phyloP scores from a whole-genome alignment of 2,797 vertebrate species.

The Delichon dasypus region DNA sequence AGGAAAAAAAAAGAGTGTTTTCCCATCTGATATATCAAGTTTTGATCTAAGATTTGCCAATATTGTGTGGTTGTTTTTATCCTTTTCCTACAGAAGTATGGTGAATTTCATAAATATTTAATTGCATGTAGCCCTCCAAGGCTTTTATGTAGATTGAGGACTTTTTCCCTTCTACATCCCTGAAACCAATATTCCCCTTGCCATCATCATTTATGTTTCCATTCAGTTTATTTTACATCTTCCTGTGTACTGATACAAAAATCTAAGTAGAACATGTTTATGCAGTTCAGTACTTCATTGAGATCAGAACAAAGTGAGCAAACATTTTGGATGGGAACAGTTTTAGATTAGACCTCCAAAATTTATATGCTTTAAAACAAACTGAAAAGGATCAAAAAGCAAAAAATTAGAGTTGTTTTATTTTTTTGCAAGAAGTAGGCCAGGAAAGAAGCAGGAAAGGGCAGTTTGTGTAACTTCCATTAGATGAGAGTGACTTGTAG shows the following conservation, averaged over 20 bases:
- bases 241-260: not conserved
- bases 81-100: not conserved
- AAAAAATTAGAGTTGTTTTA: not conserved
- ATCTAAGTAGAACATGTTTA: not conserved
- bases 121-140: not conserved
- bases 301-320: not conserved
- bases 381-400: not conserved
- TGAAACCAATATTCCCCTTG: not conserved
- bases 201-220: not conserved
- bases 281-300: not conserved
- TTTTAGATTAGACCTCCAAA: not conserved
- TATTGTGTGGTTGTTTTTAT: not conserved
- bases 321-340: accelerated
- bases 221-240: not conserved
- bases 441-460: not conserved
- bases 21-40: not conserved
- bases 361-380: not conserved
- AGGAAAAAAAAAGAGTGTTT: not conserved
- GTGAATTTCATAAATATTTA: not conserved
- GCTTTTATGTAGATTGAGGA: not conserved
- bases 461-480: not conserved
- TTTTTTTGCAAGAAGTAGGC: not conserved
- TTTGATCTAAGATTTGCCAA: not conserved
- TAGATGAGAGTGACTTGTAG: not conserved
- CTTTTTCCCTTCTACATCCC: not conserved